Evolutionary conservation across 2,888 invertebrate genomes (phyloP), one percentile per base, ranked within the genome.

Genomic region (Drosophila borborema): DNA sequence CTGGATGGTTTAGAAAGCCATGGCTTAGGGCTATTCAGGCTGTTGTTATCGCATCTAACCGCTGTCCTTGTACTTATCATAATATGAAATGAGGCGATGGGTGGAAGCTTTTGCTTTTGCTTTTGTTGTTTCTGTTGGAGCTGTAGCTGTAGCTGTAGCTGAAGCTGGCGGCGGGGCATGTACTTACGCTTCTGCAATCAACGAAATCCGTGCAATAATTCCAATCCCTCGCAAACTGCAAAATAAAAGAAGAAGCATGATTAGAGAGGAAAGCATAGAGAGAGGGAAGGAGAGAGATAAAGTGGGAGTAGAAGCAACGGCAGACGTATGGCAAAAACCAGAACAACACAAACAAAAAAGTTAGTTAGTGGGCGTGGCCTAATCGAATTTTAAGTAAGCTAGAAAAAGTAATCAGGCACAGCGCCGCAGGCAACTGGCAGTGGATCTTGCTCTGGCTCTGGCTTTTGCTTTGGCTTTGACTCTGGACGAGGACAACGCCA

Each of bases 101-200:
- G 14, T 2, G 28, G 28, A 12, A 12, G 20, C 20, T 43, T 43
- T 43, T 49, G 8, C 31, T 16, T n/a, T 6, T 49, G 28, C n/a
- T 16, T 14, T 14, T 46, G 46, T 16, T 48, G 48, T 8, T 20
- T 20, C 20, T 20, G 20, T 20, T 20, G 20, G 20, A 20, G 20
- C 20, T 20, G 20, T 28, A 7, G 48, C 9, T 43, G 16, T 1
- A 16, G 45, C 9, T 20, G 16, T 1, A 2, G 48, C 3, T 34
- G 20, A 40, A 16, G 34, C 34, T 8, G 36, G 41, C 28, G 49
- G 31, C 16, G 64, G 48, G 60, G 55, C 56, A 69, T 51, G 73
- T 87, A 92, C 92, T 92, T 91, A 92, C 92, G 82, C 90, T 92
- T 90, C 91, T 92, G 80, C 92, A 92, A 81, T 92, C 92, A 74